Base-by-base conservation (phyloP, 2,797 vertebrate genomes). In the Otus scops region DNA sequence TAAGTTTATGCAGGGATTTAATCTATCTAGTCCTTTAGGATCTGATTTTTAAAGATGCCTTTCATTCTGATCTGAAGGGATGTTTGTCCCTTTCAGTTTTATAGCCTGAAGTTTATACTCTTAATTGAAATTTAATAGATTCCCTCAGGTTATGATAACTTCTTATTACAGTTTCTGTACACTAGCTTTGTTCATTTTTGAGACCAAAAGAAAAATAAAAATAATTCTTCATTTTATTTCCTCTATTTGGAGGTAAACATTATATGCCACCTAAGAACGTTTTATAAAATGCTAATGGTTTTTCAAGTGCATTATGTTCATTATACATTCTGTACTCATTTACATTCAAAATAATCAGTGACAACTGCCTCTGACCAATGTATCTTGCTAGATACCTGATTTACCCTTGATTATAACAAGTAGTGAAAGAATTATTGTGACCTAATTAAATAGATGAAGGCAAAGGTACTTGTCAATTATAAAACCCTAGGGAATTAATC, bases 51-150 rank as follows among this genome's bases (percentile, higher is more conserved):
- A 84, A 95, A 94, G 79, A 92, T 89, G 81, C 18, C 81, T 96
- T 97, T 95, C 84, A 85, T 95, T 95, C 71, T 78, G 34, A 75
- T 93, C 84, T 89, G 53, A 89, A 91, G 85, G 86, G 60, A 79
- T 85, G 68, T 94, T 96, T 95, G 80, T 91, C 84, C 88, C 81
- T 91, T 94, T 95, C 73, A 87, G 57, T 94, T 98, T 96, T 88
- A 91, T 97, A 98, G 97, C 96, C 95, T 96, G 95, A 97, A 96
- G 90, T 92, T 97, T 97, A 96, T 97, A 95, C 84, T 97, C 86
- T 95, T 97, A 87, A 97, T 97, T 85, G 92, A 95, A 97, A 97
- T 92, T 89, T 96, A 94, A 95, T 94, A 92, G 79, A 91, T 95
- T 93, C 83, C 73, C 94, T 76, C 89, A 97, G 88, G 95, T 97